Evolutionary conservation across 2,113 vertebrate species (phyloP).

Genomic region (Camelus bactrianus): DNA sequence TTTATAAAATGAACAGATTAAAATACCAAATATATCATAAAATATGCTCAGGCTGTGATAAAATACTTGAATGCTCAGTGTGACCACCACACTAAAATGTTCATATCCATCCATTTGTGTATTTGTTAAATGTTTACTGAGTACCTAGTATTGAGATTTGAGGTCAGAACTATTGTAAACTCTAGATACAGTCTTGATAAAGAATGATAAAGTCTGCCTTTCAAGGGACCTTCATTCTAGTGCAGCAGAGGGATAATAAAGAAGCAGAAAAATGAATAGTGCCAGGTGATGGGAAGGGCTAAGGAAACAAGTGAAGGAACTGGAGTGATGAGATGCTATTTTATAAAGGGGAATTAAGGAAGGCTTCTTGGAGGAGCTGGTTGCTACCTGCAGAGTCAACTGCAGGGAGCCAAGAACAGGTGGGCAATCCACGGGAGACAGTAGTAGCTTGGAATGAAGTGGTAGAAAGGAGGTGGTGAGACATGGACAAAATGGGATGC

Average conservation of each 20-base stretch:
- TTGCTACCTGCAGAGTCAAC: not conserved
- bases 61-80: slow-evolving; percentile 33
- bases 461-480: not conserved
- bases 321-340: rapidly evolving
- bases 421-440: not conserved
- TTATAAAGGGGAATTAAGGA: not conserved
- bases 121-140: not conserved
- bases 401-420: not conserved
- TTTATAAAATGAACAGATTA: slow-evolving; percentile 42
- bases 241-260: not conserved
- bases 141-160: not conserved
- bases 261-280: not conserved
- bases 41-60: not conserved
- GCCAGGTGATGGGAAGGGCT: not conserved
- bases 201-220: not conserved
- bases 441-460: not conserved
- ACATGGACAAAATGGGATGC: not conserved
- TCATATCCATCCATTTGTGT: not conserved
- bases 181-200: not conserved
- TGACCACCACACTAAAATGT: not conserved
- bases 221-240: not conserved
- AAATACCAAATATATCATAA: slow-evolving; percentile 11
- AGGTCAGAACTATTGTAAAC: not conserved
- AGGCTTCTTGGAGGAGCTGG: not conserved
- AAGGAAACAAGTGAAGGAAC: not conserved